Percentiles rank a stretch among this genome's conserved stretches.
Conservation (phyloP, 2,797 vertebrate genomes). For the Trachurus trachurus region DNA sequence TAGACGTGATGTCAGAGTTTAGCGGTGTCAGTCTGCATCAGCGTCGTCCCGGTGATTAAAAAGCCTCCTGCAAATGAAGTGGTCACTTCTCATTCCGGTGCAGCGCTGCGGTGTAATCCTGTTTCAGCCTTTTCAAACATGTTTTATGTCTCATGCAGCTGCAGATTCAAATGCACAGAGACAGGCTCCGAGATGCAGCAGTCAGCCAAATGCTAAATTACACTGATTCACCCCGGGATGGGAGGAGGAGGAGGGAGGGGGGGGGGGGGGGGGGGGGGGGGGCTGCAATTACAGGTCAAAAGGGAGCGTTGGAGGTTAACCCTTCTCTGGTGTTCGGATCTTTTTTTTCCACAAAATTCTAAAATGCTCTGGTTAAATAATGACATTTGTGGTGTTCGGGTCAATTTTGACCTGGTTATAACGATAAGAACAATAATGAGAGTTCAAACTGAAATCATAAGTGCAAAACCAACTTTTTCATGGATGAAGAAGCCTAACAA, state of each 20-base stretch:
- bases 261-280: not conserved
- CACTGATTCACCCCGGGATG: slow-evolving; percentile 36
- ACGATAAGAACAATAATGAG: no score
- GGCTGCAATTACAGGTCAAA: slow-evolving; percentile 57
- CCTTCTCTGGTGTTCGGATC: no score
- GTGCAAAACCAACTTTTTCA: no score
- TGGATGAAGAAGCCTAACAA: no score
- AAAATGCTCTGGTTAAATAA: no score
- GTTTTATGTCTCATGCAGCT: slow-evolving; percentile 21
- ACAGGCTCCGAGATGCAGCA: slow-evolving; percentile 9
- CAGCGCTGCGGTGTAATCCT: slow-evolving; percentile 4
- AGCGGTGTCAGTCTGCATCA: slow-evolving; percentile 50
- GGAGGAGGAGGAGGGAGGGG: no score
- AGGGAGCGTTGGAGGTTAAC: no score
- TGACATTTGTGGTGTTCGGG: no score
- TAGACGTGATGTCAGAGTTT: slow-evolving; percentile 45
- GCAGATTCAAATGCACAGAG: slow-evolving; percentile 40
- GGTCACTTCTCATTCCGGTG: slow-evolving; percentile 44
- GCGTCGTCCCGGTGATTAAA: slow-evolving; percentile 49
- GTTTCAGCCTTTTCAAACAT: slow-evolving; percentile 42
- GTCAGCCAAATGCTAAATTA: slow-evolving; percentile 45
- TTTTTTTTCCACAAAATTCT: no score
- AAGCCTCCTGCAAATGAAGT: slow-evolving; percentile 33
- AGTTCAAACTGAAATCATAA: no score
- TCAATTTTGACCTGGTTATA: no score